phyloP scores from a whole-genome alignment of 2,113 vertebrate species.

The Propithecus coquereli region DNA sequence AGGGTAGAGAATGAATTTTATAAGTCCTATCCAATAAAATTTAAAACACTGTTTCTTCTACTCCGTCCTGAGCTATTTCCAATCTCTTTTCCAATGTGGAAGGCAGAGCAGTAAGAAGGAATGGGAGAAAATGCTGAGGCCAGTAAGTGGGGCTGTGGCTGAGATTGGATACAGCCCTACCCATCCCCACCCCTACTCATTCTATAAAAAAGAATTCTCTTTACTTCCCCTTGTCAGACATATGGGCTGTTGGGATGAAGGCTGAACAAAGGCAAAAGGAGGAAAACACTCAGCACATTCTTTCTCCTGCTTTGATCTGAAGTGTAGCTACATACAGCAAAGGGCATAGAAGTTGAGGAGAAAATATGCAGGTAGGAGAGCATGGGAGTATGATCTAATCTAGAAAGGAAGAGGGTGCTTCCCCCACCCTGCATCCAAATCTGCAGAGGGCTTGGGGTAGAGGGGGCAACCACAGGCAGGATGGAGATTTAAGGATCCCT shows the following conservation, averaged over 20 bases:
- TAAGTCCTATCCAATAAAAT: neutral
- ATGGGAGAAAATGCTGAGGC: neutral
- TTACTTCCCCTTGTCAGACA: neutral
- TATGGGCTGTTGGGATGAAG: constrained; percentile 1
- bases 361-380: neutral
- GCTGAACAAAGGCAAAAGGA: constrained; percentile 19
- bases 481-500: constrained; percentile 7
- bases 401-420: neutral
- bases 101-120: neutral
- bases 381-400: neutral
- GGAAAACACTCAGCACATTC: constrained; percentile 62
- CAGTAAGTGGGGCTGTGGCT: neutral
- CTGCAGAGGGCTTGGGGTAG: neutral
- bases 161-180: neutral
- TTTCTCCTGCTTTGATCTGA: constrained; percentile 61
- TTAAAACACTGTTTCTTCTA: neutral
- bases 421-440: neutral
- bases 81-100: neutral
- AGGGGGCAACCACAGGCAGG: neutral
- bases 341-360: constrained; percentile 43
- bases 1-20: neutral
- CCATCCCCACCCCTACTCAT: neutral
- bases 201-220: neutral
- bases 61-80: neutral
- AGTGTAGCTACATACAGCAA: neutral